These are phyloP conservation scores for Characodon lateralis DNA, from an alignment of 2,797 vertebrate genomes.

Conservation along the genomic window DNA sequence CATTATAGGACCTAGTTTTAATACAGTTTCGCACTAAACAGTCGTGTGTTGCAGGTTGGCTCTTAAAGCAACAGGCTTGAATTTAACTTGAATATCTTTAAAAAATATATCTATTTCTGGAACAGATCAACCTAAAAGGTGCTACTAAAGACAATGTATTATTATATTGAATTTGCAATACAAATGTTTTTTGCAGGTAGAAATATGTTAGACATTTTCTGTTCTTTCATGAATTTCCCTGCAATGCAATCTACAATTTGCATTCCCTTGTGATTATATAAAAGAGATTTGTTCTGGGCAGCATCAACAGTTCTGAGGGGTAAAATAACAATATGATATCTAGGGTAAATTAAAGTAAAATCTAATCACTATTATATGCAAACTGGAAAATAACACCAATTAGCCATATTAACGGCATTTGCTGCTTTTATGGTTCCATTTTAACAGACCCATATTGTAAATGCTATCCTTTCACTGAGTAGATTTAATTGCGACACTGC, in stretches of 20 bases:
- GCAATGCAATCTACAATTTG: neutral
- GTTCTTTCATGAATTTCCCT: neutral
- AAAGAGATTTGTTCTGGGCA: slow-evolving; percentile 5
- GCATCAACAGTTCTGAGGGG: slow-evolving; percentile 23
- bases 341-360: slow-evolving; percentile 48
- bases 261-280: neutral
- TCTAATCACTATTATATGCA: slow-evolving; percentile 34
- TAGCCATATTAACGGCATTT: slow-evolving; percentile 37
- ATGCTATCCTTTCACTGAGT: slow-evolving; percentile 39
- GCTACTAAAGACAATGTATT: neutral
- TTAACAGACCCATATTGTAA: slow-evolving; percentile 31
- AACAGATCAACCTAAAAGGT: neutral
- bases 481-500: slow-evolving; percentile 49
- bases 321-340: slow-evolving; percentile 3
- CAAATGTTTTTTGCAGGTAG: neutral
- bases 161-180: neutral
- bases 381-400: slow-evolving; percentile 27
- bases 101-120: neutral
- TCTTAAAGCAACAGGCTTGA: no score
- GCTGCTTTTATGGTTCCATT: slow-evolving; percentile 47
- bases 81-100: no score
- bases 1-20: no score
- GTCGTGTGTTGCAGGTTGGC: no score
- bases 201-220: neutral
- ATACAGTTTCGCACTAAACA: neutral